Evolutionary conservation across 1,140 invertebrate genomes (phyloP), one percentile per base, ranked within the genome.

Genomic region (Trachymyrmex cornetzi): DNA sequence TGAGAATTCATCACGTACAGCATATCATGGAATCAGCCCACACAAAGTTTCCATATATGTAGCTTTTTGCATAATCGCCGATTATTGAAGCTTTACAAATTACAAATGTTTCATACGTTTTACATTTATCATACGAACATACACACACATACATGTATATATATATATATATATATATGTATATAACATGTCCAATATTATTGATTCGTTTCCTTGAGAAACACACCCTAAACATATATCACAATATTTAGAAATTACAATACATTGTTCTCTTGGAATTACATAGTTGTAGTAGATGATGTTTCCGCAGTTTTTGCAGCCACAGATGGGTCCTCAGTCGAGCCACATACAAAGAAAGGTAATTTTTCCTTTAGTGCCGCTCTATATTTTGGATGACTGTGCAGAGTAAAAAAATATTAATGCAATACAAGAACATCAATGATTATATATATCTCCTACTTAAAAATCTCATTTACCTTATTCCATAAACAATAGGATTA

Each of bases 401-500:
- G 19, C 24, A 44, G 71, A 57, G 94, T 95, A 69, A 16, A 71
- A n/a, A 7, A 63, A 34, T 2, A 16, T 80, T 48, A 84, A 67
- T 27, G 22, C 14, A 66, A 24, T 77, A 53, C 71, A n/a, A 50
- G 14, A 63, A 34, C 3, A 11, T 75, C 48, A 77, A 61, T 71
- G 27, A 38, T 71, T 80, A 24, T 11, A 19, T 48, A 34, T 11
- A 19, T 57, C 22, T 22, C 3, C 24, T 63, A 66, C n/a, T 11
- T 19, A 66, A 30, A 77, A 44, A 24, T 14, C 11, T 27, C 7
- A 30, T 2, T 9, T 74, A 97, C 97, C 97, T 98, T 93, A 98
- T 97, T 81, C 97, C 97, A 94, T 98, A 98, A 53, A 98, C 97
- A 91, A 98, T 98, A 11, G 97, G 97, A 94, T 98, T 98, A 95